Base-by-base conservation (phyloP, 92 coral and sea anemone species). In the Siderastrea radians region DNA sequence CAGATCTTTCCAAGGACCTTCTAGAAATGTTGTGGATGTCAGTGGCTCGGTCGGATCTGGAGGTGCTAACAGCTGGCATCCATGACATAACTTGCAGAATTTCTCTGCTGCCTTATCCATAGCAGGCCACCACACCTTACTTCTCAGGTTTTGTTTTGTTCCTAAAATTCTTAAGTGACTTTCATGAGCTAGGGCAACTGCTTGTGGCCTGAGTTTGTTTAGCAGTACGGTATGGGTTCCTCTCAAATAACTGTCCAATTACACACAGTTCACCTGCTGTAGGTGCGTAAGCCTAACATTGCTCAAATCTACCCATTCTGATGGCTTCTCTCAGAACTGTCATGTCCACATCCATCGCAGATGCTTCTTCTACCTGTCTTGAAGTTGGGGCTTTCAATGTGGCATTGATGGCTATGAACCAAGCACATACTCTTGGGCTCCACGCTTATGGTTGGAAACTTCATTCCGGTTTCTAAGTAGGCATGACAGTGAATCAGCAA, bases 51-150 rank as follows among this genome's bases (percentile, higher is more conserved):
- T 1, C 5, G 91, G 91, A 38, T 91, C 91, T 69, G 88, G 91
- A 19, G 63, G 88, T 62, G 83, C 82, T 16, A 91, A 19, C 44
- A 68, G 50, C 84, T 91, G n/a, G n/a, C n/a, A n/a, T n/a, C n/a
- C n/a, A n/a, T n/a, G n/a, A n/a, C n/a, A n/a, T n/a, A 80, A 69
- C 49, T 78, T 80, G 78, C 86, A 87, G 38, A 66, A 57, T 46
- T 66, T 79, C 68, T 91, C 92, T 63, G 86, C 91, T 5, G 78
- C 89, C 44, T 77, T 87, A 12, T 91, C 89, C 73, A 87, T 77
- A 5, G 86, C 94, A 3, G 92, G 92, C 92, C 94, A 91, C 91
- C 91, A 87, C 16, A 87, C 91, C 70, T 90, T 86, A 59, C 77
- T 93, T 59, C 92, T 73, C 50, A 93, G 84, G n/a, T 86, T 89